Percentiles rank a stretch among this genome's conserved stretches.
Conservation (phyloP, 1,140 invertebrate species). For the Drosophila azteca region DNA sequence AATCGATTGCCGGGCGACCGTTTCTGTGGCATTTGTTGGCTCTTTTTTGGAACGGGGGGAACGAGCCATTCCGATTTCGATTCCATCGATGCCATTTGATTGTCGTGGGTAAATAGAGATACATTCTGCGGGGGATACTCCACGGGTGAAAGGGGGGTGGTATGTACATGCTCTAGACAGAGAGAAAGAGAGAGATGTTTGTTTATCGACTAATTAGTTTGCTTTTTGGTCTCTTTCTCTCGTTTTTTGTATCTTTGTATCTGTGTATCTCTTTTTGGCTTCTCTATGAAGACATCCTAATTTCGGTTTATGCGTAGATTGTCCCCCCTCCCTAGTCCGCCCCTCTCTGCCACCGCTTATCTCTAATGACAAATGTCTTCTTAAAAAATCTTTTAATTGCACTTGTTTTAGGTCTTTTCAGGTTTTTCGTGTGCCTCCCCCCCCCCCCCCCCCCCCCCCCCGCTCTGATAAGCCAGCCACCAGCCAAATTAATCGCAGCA, state of each 20-base stretch:
- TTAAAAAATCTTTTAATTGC: constrained; percentile 81
- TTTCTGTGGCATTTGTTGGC: constrained; percentile 24
- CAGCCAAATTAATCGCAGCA: constrained; percentile 82
- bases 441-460: background rate
- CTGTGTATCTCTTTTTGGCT: background rate
- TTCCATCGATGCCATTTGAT: constrained; percentile 59
- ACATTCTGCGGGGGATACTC: constrained; percentile 5
- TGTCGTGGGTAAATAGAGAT: constrained; percentile 51
- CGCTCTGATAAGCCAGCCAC: constrained; percentile 76
- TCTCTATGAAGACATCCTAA: constrained; percentile 71
- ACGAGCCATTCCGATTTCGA: constrained; percentile 29
- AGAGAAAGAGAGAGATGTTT: constrained; percentile 1
- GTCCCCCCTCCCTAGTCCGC: background rate
- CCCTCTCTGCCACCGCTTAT: constrained; percentile 36
- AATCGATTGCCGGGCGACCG: constrained; percentile 67
- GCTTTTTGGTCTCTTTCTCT: constrained; percentile 25
- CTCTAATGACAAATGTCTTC: constrained; percentile 82
- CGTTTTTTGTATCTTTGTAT: background rate
- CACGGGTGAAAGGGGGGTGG: background rate
- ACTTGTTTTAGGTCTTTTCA: constrained; percentile 64
- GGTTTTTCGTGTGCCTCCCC: constrained; percentile 13
- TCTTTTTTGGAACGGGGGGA: constrained; percentile 28
- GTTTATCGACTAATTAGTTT: constrained; percentile 79
- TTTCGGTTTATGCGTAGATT: constrained; percentile 72
- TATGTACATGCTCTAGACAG: background rate